These are phyloP conservation scores for Zenarchopterus dispar DNA, from an alignment of 2,797 vertebrate genomes.

Conservation along the genomic window DNA sequence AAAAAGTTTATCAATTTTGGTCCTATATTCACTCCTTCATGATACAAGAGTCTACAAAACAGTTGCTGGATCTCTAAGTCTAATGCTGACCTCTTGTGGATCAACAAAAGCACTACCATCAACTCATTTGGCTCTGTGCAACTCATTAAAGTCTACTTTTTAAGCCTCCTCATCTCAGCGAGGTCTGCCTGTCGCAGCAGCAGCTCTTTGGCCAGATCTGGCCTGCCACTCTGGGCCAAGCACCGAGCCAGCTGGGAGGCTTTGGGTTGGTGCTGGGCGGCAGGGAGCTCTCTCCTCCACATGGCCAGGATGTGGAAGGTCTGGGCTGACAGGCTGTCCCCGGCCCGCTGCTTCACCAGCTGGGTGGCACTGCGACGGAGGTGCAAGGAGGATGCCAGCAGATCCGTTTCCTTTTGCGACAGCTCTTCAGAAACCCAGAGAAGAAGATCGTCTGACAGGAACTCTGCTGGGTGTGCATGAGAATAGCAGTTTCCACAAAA, in stretches of 20 bases:
- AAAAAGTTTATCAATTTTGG: too few relatives aligned
- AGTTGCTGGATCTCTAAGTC: conserved; percentile 14
- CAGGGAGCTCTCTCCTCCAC: conserved; percentile 87
- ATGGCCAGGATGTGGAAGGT: conserved; percentile 85
- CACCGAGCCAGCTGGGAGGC: conserved; percentile 80
- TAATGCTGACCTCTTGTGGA: conserved; percentile 65
- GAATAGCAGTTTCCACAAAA: not conserved
- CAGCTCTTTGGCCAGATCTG: conserved; percentile 85
- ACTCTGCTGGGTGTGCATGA: conserved; percentile 63
- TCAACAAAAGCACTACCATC: not conserved
- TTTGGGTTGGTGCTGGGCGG: conserved; percentile 74
- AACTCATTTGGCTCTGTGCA: too few relatives aligned
- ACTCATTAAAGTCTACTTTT: not conserved
- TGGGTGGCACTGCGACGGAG: conserved; percentile 83
- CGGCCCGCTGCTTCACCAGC: conserved; percentile 84
- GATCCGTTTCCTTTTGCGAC: conserved; percentile 80
- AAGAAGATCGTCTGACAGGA: conserved; percentile 82
- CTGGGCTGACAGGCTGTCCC: conserved; percentile 79
- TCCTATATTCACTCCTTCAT: too few relatives aligned
- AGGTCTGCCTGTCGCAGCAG: conserved; percentile 68
- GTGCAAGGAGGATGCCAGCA: conserved; percentile 75
- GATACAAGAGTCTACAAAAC: too few relatives aligned
- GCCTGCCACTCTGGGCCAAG: conserved; percentile 84
- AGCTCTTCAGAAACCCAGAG: conserved; percentile 88
- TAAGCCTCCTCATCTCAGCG: not conserved